Evolutionary conservation across 2,113 vertebrate species (phyloP).

Genomic region (Phodopus roborovskii): DNA sequence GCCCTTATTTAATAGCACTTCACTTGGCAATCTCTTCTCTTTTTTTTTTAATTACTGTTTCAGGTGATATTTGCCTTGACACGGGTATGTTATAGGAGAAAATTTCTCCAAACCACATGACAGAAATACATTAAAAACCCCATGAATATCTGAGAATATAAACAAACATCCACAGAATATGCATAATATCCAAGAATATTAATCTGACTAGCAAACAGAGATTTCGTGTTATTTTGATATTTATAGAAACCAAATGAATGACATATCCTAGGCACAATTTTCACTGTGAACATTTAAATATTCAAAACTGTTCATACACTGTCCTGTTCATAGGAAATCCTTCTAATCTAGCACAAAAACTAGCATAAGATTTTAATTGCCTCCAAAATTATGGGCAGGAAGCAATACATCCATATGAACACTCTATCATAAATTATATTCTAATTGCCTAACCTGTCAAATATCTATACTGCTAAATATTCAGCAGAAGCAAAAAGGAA

Average conservation of each 20-base stretch:
- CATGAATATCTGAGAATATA: not conserved
- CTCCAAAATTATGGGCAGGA: slow-evolving; percentile 56
- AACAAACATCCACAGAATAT: not conserved
- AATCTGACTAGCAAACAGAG: not conserved
- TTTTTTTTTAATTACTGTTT: not conserved
- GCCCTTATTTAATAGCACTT: not conserved
- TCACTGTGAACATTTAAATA: slow-evolving; percentile 21
- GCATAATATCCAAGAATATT: not conserved
- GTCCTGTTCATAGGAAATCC: slow-evolving; percentile 7
- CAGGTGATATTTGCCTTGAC: not conserved
- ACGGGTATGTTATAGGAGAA: not conserved
- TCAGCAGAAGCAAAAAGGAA: slow-evolving; percentile 67
- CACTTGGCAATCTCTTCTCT: not conserved
- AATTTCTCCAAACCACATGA: not conserved
- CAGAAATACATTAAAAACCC: not conserved
- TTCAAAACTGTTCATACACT: not conserved
- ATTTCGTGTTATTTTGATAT: not conserved
- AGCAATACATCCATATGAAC: slow-evolving; percentile 44
- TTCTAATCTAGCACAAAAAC: slow-evolving; percentile 55
- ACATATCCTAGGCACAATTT: not conserved
- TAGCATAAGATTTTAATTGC: slow-evolving; percentile 62
- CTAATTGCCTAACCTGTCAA: slow-evolving; percentile 68
- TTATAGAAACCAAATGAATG: slow-evolving; percentile 43
- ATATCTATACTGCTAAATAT: slow-evolving; percentile 71
- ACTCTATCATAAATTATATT: slow-evolving; percentile 75